Evolutionary conservation across 2,797 vertebrate genomes (phyloP).

Genomic region (Ctenosaura bakeri): DNA sequence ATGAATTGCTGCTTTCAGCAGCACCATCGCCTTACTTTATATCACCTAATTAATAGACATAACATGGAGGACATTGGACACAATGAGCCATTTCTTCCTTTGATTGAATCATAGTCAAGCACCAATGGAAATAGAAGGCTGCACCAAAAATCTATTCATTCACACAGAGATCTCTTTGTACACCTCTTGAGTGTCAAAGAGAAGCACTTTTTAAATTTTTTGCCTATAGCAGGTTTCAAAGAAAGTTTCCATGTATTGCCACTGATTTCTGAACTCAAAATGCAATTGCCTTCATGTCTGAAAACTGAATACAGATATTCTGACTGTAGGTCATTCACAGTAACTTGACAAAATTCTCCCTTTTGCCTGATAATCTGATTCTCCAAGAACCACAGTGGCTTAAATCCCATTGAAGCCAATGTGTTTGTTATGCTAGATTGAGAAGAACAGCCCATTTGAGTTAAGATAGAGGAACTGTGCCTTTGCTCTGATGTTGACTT

Average conservation of each 20-base stretch:
- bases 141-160: slow-evolving; percentile 37
- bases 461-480: slow-evolving; percentile 38
- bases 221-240: slow-evolving; percentile 42
- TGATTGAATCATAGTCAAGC: slow-evolving; percentile 9
- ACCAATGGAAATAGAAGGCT: slow-evolving; percentile 30
- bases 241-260: not conserved
- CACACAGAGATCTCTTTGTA: slow-evolving; percentile 17
- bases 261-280: slow-evolving; percentile 23
- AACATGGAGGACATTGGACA: slow-evolving; percentile 22
- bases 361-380: not conserved
- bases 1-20: slow-evolving; percentile 9
- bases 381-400: not conserved
- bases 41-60: slow-evolving; percentile 36
- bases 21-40: not conserved
- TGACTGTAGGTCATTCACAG: slow-evolving; percentile 3
- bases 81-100: slow-evolving; percentile 38
- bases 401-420: slow-evolving; percentile 25
- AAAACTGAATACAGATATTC: slow-evolving; percentile 22
- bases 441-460: not conserved
- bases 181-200: not conserved
- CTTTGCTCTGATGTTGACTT: not conserved
- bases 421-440: not conserved
- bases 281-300: slow-evolving; percentile 15
- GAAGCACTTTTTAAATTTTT: slow-evolving; percentile 30
- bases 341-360: not conserved